Base-by-base conservation (phyloP, 1,140 invertebrate species). In the Melitaea cinxia region DNA sequence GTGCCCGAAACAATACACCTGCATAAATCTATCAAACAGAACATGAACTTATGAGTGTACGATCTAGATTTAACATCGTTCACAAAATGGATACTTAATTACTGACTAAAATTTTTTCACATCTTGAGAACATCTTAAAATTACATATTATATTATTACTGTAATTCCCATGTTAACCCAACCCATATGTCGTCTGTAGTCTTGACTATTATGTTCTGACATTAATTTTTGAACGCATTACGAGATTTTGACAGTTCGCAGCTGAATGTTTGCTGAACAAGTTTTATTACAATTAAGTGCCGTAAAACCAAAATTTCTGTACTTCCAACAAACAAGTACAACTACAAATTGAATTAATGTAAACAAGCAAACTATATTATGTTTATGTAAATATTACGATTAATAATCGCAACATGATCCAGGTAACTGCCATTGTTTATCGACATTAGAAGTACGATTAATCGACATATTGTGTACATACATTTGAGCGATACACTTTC, bases 231-330 rank as follows among this genome's bases (percentile, higher is more conserved):
- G 21, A 55, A 64, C 53, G 63, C 47, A 47, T n/a, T 56, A 52
- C 26, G 37, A 39, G 47, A 66, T 54, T 81, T 86, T 88, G 84
- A 88, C 85, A 80, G 75, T 75, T 87, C 75, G 84, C 86, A 89
- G 84, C 83, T 88, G 83, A 77, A 67, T 76, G 68, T 74, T 72
- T 77, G 69, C 72, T 62, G 73, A 73, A 74, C 67, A 39, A 72
- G 39, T 72, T 85, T 85, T 78, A 78, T 73, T 79, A 45, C 19
- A 58, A 50, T 47, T 60, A 64, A 68, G 56, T 67, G 45, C 26
- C 45, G 42, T 57, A 57, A 57, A 57, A 56, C 23, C 21, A 50
- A 57, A 50, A 35, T 55, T 23, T 23, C 17, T 37, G 15, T 60
- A 24, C 28, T 47, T 59, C 45, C 23, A 33, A 30, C 26, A 45